Evolutionary conservation across 2,113 vertebrate genomes (phyloP).

Genomic region (Turdus rufiventris): DNA sequence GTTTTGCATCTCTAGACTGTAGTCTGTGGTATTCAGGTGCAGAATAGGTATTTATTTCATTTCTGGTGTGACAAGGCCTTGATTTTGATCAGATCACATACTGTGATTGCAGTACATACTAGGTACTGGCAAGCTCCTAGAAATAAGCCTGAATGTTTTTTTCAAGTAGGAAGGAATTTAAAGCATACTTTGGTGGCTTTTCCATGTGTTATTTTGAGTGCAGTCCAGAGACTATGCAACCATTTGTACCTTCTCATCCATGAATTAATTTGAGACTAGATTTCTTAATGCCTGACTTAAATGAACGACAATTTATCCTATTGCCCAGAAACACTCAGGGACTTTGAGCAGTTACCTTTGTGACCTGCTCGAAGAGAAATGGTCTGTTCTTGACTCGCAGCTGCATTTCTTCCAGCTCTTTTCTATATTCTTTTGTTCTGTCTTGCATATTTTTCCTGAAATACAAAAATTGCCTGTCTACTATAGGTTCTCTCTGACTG

Average conservation of each 20-base stretch:
- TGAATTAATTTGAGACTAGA: background rate
- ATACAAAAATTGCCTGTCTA: constrained; percentile 13
- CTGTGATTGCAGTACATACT: background rate
- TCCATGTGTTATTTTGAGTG: background rate
- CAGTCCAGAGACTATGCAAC: background rate
- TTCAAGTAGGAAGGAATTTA: background rate
- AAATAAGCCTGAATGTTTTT: background rate
- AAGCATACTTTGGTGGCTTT: background rate
- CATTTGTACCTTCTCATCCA: background rate
- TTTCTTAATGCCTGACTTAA: background rate
- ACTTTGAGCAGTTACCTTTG: constrained; percentile 69
- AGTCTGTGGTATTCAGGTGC: background rate
- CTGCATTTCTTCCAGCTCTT: constrained; percentile 87
- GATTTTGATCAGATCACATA: background rate
- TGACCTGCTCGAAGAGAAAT: constrained; percentile 89
- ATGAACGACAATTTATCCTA: background rate
- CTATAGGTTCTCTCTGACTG: background rate
- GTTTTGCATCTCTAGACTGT: background rate
- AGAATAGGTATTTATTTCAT: background rate
- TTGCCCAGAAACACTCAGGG: background rate
- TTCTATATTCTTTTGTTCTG: constrained; percentile 84
- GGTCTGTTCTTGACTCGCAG: constrained; percentile 82
- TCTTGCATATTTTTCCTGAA: constrained; percentile 83
- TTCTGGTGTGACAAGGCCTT: background rate
- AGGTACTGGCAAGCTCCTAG: background rate